Percentiles rank a stretch among this genome's conserved stretches.
Evolutionary conservation across 2,113 vertebrate species (phyloP).

Genomic region (Bungarus multicinctus): DNA sequence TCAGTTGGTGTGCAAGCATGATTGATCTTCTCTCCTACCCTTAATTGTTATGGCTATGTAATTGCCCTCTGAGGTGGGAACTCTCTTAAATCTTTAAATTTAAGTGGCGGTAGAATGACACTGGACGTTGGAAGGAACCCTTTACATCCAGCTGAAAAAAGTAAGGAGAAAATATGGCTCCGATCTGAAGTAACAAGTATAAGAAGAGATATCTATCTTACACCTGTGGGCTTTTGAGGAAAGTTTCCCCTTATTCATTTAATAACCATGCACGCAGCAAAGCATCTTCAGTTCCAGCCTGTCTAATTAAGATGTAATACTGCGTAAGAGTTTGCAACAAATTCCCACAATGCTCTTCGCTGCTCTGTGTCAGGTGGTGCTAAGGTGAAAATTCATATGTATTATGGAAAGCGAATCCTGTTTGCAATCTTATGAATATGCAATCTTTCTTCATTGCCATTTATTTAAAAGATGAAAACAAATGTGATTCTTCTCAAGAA

Average conservation of each 20-base stretch:
- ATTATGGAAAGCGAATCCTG: slow-evolving; percentile 27
- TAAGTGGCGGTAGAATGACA: not conserved
- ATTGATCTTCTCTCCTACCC: not conserved
- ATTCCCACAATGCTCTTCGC: slow-evolving; percentile 21
- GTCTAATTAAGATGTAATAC: slow-evolving; percentile 45
- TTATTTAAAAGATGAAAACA: slow-evolving; percentile 43
- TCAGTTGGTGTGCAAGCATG: not conserved
- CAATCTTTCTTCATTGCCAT: slow-evolving; percentile 41
- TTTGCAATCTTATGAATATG: slow-evolving; percentile 2
- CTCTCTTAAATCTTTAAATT: not conserved
- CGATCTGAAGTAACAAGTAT: not conserved
- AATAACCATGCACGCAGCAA: not conserved
- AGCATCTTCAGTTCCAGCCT: slow-evolving; percentile 22
- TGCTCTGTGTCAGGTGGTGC: slow-evolving; percentile 31
- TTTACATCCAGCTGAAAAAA: not conserved
- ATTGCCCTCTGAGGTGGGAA: not conserved
- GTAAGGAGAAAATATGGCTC: not conserved
- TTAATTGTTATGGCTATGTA: not conserved
- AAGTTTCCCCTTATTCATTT: not conserved
- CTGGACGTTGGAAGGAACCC: not conserved
- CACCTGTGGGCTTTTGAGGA: not conserved
- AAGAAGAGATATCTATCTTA: not conserved
- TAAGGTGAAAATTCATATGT: slow-evolving; percentile 17
- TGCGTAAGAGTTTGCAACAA: not conserved
- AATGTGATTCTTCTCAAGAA: slow-evolving; percentile 38